Evolutionary conservation across 2,888 invertebrate genomes (phyloP).

Genomic region (Luperina testacea): DNA sequence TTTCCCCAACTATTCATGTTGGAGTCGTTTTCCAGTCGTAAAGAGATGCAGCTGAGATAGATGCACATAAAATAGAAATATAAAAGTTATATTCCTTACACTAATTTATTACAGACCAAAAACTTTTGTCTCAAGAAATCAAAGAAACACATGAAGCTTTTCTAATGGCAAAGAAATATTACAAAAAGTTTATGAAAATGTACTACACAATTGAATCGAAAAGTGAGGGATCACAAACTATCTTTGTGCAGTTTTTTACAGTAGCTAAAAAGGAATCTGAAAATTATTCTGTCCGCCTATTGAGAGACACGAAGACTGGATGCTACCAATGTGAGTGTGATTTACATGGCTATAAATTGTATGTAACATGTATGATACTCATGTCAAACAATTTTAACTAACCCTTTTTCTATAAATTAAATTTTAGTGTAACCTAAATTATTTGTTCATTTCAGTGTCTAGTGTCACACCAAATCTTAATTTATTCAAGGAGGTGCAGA

Average conservation of each 20-base stretch:
- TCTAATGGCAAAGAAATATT: conserved; percentile 86
- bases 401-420: background rate
- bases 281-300: conserved; percentile 79
- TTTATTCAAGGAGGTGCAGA: conserved; percentile 77
- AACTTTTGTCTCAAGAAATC: conserved; percentile 82
- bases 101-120: conserved; percentile 79
- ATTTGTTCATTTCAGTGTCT: conserved; percentile 76
- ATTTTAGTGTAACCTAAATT: background rate
- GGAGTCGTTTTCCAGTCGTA: background rate
- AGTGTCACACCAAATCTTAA: conserved; percentile 78
- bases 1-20: background rate
- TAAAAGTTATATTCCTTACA: background rate
- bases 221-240: conserved; percentile 73
- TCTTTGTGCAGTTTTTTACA: conserved; percentile 85
- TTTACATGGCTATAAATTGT: background rate
- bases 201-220: conserved; percentile 83
- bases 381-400: background rate
- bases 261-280: conserved; percentile 84
- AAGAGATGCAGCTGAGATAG: background rate
- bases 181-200: conserved; percentile 84
- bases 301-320: conserved; percentile 74
- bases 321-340: conserved; percentile 80
- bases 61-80: background rate
- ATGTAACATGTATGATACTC: background rate
- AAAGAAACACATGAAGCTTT: conserved; percentile 88